phyloP scores from a whole-genome alignment of 1,140 invertebrate species.

The Pachyrhynchus sulphureomaculatus region DNA sequence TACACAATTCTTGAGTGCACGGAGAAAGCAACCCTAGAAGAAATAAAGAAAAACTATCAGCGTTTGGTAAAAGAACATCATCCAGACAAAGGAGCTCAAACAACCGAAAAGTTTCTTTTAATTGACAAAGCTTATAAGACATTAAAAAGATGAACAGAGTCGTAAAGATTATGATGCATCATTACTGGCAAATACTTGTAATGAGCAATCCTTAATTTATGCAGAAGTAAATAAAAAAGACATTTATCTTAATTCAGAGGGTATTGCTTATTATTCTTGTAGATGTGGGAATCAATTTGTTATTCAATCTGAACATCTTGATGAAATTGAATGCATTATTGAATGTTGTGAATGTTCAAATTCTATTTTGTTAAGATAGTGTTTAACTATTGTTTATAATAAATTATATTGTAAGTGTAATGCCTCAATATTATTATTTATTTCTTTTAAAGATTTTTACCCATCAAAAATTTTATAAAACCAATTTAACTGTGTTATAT shows the following conservation, averaged over 20 bases:
- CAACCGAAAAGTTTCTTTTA: conserved; percentile 53
- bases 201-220: conserved; percentile 58
- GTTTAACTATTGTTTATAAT: too few species aligned
- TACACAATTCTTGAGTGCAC: conserved; percentile 63
- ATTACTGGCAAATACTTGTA: conserved; percentile 55
- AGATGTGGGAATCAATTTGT: conserved; percentile 65
- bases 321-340: conserved; percentile 54
- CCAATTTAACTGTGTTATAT: too few species aligned
- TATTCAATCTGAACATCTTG: conserved; percentile 53
- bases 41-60: conserved; percentile 65
- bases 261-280: conserved; percentile 58
- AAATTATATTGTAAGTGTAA: too few species aligned
- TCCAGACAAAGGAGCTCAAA: conserved; percentile 60
- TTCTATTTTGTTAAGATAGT: conserved; percentile 56
- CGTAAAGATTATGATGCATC: conserved; percentile 62
- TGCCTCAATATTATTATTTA: too few species aligned
- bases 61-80: conserved; percentile 60
- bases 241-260: conserved; percentile 52
- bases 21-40: conserved; percentile 56
- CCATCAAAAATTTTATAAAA: too few species aligned
- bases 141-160: conserved; percentile 55
- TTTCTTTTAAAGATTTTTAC: too few species aligned
- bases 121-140: conserved; percentile 66
- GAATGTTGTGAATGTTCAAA: conserved; percentile 69
- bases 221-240: conserved; percentile 57